Evolutionary conservation across 2,113 vertebrate species (phyloP), one percentile per base, ranked within the genome.

Genomic region (Trematocara variabile): DNA sequence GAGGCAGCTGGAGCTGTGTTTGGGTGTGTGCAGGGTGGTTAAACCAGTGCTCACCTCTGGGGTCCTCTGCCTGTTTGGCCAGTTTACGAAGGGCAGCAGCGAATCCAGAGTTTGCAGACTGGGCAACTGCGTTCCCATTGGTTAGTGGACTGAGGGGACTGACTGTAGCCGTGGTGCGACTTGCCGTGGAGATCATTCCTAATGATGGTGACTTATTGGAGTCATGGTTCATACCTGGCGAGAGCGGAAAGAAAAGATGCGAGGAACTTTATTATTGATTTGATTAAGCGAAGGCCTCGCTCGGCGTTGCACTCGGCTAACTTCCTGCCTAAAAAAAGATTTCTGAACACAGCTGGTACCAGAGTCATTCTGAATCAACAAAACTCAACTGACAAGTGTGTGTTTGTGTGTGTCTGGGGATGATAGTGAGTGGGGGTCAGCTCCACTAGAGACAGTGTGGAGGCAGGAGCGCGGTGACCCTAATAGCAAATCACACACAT

Each of bases 181-280:
- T 98, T 93, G 97, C 97, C 4, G 98, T 97, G 95, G 98, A 98
- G 94, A 99, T 97, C 98, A 98, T 98, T 97, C 98, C 98, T 98
- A 98, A 96, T 89, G 98, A 98, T 95, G 97, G 96, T 50, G 97
- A 98, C 96, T 98, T 98, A 94, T 97, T 98, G 96, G 97, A 97
- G 95, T 99, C 98, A 99, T 98, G 98, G 98, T 97, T 99, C 98
- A 99, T 99, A 97, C 98, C 98, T 99, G 97, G 65, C 79, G 13
- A 85, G 20, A 90, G 39, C 4, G 10, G 63, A 14, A 50, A 75
- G 52, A 86, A 63, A 80, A 79, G 14, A 77, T 5, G 2, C 10
- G 44, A 89, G 54, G 39, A 50, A 54, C 48, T 68, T 90, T 33
- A 39, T 41, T 46, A 63, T 83, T 63, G n/a, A 56, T 52, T 25